A percentile compares a stretch with the other conserved stretches of the same genome.
phyloP scores from a whole-genome alignment of 1,140 invertebrate species.

The Trichonephila clavipes region DNA sequence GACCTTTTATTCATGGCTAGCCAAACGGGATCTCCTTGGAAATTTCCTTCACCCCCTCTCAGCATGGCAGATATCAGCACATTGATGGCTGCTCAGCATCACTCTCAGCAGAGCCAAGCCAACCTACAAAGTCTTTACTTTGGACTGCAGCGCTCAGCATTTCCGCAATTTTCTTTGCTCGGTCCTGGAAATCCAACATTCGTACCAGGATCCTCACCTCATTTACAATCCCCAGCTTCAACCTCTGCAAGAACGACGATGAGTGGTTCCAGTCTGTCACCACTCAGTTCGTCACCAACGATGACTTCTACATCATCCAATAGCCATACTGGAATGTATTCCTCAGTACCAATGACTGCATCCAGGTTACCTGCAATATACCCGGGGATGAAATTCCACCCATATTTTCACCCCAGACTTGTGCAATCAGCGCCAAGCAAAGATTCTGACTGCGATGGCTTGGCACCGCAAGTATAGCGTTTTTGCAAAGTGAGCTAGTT shows the following conservation, averaged over 20 bases:
- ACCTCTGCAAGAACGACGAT: constrained; percentile 40
- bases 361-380: constrained; percentile 60
- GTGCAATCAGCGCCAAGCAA: constrained; percentile 58
- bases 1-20: constrained; percentile 74
- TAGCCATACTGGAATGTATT: constrained; percentile 27
- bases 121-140: constrained; percentile 61
- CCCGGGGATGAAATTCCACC: constrained; percentile 72
- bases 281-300: constrained; percentile 74
- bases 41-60: constrained; percentile 68
- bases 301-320: constrained; percentile 4
- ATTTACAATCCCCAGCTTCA: constrained; percentile 23
- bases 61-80: constrained; percentile 75
- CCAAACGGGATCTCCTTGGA: constrained; percentile 73
- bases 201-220: constrained; percentile 17
- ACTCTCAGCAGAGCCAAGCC: constrained; percentile 49
- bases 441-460: constrained; percentile 64
- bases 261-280: constrained; percentile 51
- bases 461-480: constrained; percentile 63
- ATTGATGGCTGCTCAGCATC: constrained; percentile 74
- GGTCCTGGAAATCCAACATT: constrained; percentile 24
- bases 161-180: constrained; percentile 59
- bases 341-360: constrained; percentile 50
- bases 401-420: constrained; percentile 75
- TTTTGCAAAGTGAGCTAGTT: neutral
- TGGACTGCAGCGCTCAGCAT: constrained; percentile 67